These are phyloP conservation scores for Trogon surrucura DNA, from an alignment of 2,113 vertebrate species.

Conservation along the genomic window DNA sequence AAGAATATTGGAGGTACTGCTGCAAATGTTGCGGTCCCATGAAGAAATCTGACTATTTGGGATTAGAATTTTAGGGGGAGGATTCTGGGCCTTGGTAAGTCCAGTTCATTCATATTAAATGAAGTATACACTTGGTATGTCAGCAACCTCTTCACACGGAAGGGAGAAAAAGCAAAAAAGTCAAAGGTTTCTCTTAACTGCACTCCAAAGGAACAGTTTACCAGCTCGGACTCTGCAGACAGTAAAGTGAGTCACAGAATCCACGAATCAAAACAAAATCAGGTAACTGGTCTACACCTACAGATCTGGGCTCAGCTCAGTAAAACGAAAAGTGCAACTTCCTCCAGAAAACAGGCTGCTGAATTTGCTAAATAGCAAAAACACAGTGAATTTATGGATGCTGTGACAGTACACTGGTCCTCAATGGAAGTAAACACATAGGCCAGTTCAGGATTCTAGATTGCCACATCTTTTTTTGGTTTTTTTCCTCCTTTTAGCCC, in stretches of 20 bases:
- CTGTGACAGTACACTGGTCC: background rate
- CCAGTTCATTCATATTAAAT: background rate
- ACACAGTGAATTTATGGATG: no score
- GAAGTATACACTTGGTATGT: fast-evolving
- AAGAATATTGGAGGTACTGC: background rate
- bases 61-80: background rate
- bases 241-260: background rate
- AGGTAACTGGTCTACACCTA: background rate
- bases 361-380: background rate
- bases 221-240: background rate
- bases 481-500: background rate
- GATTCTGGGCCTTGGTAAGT: background rate
- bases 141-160: background rate
- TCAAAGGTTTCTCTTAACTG: background rate
- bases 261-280: background rate
- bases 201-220: background rate
- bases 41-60: background rate
- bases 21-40: background rate
- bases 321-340: background rate
- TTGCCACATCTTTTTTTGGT: fast-evolving
- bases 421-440: background rate
- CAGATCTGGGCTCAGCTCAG: background rate
- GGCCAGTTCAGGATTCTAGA: background rate
- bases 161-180: background rate
- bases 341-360: background rate